Evolutionary conservation across 2,113 vertebrate species (phyloP).

Genomic region (Hemibates koningsi): DNA sequence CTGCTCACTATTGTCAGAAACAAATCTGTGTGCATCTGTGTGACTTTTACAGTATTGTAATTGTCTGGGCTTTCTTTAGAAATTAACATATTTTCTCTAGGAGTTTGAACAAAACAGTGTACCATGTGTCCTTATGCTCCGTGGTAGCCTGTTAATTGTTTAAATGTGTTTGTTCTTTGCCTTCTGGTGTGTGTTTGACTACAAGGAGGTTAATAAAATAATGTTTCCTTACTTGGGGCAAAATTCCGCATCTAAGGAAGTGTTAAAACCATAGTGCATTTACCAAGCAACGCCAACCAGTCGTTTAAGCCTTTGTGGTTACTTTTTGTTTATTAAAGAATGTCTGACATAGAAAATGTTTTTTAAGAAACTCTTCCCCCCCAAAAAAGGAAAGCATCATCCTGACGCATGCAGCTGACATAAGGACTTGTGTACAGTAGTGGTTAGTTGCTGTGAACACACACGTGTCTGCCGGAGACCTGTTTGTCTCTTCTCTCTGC

Average conservation of each 20-base stretch:
- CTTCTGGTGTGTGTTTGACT: slow-evolving; percentile 7
- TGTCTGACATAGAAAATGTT: background rate
- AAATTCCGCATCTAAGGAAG: slow-evolving; percentile 50
- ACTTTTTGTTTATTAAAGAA: background rate
- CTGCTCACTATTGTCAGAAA: background rate
- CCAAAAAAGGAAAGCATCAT: background rate
- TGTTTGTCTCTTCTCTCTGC: slow-evolving; percentile 42
- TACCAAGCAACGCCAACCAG: slow-evolving; percentile 20
- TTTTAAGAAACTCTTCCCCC: background rate
- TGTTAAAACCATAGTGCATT: slow-evolving; percentile 53
- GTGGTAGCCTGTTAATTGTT: slow-evolving; percentile 67
- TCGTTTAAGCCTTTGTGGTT: background rate
- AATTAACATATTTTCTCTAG: background rate
- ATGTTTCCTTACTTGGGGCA: slow-evolving; percentile 64
- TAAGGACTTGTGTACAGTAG: slow-evolving; percentile 26
- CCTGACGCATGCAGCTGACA: slow-evolving; percentile 7
- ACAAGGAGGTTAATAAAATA: slow-evolving; percentile 47
- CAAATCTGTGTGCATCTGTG: background rate
- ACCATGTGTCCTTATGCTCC: slow-evolving; percentile 36
- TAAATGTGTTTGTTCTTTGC: slow-evolving; percentile 54
- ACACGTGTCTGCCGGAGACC: slow-evolving; percentile 33
- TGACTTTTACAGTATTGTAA: background rate
- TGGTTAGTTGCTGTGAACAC: slow-evolving; percentile 24
- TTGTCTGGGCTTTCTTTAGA: background rate
- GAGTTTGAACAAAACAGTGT: slow-evolving; percentile 30